Base-by-base conservation (phyloP, 2,888 invertebrate genomes). In the Ceratothoa steindachneri region DNA sequence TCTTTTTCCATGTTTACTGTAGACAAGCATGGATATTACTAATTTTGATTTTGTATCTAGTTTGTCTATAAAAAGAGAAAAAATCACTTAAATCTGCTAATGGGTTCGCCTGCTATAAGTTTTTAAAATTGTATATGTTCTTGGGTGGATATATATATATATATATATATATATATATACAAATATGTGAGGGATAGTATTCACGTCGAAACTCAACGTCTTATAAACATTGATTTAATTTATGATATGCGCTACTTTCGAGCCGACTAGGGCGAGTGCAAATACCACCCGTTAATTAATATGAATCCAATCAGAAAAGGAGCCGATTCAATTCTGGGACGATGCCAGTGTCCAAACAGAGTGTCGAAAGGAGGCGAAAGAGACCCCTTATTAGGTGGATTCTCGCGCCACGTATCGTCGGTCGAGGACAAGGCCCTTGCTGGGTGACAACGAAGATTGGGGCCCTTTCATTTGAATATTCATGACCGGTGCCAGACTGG, bases 371-470 rank as follows among this genome's bases (percentile, higher is more conserved):
- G 5, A 41, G 41, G 41, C 41, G 41, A 41, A 15, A 41, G 41
- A 5, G 5, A 5, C 7, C 41, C 15, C 41, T 41, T 41, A 41
- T 41, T 41, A 41, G 22, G 22, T 60, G 12, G 60, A 60, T 22
- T 60, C 60, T 60, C n/a, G 24, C 27, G 60, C 27, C 60, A 24
- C 60, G 60, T 60, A 60, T 60, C 60, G 60, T 24, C 27, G 60
- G n/a, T n/a, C 60, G 60, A 60, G 75, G 75, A 75, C 75, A 69
- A 30, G 68, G 68, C 41, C 75, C 68, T 75, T 69, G 75, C 69
- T 75, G 75, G 75, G 75, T 75, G 75, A 71, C 75, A 75, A 68
- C 75, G 75, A 72, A 75, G 75, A 75, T 75, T 75, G 75, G 71
- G 75, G 71, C 66, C 41, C 72, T 55, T 65, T 52, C 68, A 72